Evolutionary conservation across 2,888 invertebrate genomes (phyloP), one percentile per base, ranked within the genome.

Genomic region (Onthophagus sagittarius): DNA sequence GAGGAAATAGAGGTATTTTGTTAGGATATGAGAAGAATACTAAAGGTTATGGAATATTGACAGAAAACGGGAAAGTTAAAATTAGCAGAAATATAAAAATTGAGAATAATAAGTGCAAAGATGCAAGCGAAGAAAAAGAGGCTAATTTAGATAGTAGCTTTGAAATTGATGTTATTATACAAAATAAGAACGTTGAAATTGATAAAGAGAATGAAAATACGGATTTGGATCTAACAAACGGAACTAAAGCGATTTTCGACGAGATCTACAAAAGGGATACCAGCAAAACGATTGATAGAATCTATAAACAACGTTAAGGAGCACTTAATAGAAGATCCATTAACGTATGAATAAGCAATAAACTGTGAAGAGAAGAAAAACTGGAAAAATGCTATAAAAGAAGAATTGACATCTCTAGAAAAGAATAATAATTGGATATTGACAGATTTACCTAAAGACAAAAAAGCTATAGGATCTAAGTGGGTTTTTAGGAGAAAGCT

Each of bases 401-500:
- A 77, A 71, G 79, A 79, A 77, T 77, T 77, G 64, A 69, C 76
- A 32, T 77, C 77, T 5, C 72, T 79, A 5, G 7, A 63, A 63
- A 14, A 63, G 11, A 63, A 79, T 73, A 74, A 77, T 65, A 77
- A 77, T 63, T 80, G 80, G 79, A 75, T 73, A 53, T 64, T 78
- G n/a, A 76, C 76, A 23, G 74, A 77, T 39, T 73, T 69, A 69
- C 79, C 79, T 15, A 9, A 5, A 7, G 76, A 77, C 67, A 71
- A 69, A 70, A 75, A 74, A 65, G 74, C 76, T 13, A 76, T 80
- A 79, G 78, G 76, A 78, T 15, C 80, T 77, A 69, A 77, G 75
- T 69, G 75, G n/a, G n/a, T n/a, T n/a, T n/a, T n/a, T n/a, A n/a
- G n/a, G 75, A 2, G 79, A 78, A 75, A 77, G n/a, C n/a, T 62